Percentiles rank a stretch among this genome's conserved stretches.
phyloP scores from a whole-genome alignment of 2,797 vertebrate genomes.

The Parotocinclus haroldoi region DNA sequence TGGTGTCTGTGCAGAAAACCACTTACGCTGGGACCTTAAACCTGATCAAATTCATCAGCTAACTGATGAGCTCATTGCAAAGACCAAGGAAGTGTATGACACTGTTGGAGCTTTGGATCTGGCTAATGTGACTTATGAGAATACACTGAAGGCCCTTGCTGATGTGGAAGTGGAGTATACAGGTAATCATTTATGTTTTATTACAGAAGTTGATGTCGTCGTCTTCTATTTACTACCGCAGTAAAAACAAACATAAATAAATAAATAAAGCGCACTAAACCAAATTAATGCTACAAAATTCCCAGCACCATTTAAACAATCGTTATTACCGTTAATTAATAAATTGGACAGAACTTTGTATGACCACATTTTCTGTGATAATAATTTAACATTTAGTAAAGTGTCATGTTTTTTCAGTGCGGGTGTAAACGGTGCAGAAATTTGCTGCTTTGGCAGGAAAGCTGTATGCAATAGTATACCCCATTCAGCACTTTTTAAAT shows the following conservation, averaged over 20 bases:
- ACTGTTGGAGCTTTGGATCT: constrained; percentile 73
- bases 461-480: constrained; percentile 47
- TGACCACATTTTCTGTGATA: too few species aligned
- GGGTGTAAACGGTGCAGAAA: constrained; percentile 50
- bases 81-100: constrained; percentile 87
- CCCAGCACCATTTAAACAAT: too few species aligned
- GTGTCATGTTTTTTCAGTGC: too few species aligned
- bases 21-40: constrained; percentile 83
- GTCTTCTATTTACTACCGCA: too few species aligned
- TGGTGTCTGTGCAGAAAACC: constrained; percentile 61
- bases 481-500: constrained; percentile 67
- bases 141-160: constrained; percentile 83
- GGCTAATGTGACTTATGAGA: constrained; percentile 76
- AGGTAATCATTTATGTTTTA: too few species aligned
- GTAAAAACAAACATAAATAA: too few species aligned
- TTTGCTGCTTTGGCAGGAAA: constrained; percentile 57
- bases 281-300: too few species aligned
- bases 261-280: too few species aligned
- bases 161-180: constrained; percentile 91
- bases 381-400: too few species aligned
- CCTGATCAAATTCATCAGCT: constrained; percentile 75
- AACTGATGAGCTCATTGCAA: constrained; percentile 74
- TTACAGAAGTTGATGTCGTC: too few species aligned
- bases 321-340: too few species aligned
- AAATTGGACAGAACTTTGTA: too few species aligned